Conservation (phyloP, 2,888 invertebrate genomes). For the Stegana nigrithorax region DNA sequence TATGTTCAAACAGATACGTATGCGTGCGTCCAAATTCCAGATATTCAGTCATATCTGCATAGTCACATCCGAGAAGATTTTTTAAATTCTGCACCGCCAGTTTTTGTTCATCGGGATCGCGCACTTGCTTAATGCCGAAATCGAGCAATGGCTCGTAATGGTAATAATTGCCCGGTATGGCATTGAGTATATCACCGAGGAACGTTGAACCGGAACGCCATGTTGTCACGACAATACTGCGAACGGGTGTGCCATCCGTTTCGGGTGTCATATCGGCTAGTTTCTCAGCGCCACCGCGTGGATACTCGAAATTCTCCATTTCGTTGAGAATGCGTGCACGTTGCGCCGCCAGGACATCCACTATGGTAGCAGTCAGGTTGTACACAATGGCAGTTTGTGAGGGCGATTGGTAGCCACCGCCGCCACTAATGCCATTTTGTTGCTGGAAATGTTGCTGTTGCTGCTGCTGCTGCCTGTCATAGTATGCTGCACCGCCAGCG, state of each 20-base stretch:
- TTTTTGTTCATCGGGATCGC: constrained; percentile 78
- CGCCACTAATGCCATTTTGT: background rate
- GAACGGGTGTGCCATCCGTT: constrained; percentile 76
- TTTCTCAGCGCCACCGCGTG: constrained; percentile 72
- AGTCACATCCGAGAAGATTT: constrained; percentile 82
- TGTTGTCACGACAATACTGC: constrained; percentile 85
- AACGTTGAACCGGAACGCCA: constrained; percentile 94
- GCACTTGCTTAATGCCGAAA: constrained; percentile 84
- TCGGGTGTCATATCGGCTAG: constrained; percentile 78
- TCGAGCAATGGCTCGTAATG: constrained; percentile 90
- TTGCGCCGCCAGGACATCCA: constrained; percentile 73
- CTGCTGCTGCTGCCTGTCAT: constrained; percentile 39
- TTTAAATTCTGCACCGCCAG: constrained; percentile 77
- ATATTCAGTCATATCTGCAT: constrained; percentile 79
- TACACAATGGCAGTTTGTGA: constrained; percentile 51
- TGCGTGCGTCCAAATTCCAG: constrained; percentile 82
- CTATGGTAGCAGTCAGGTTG: constrained; percentile 70
- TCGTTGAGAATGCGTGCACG: constrained; percentile 71
- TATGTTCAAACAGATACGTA: constrained; percentile 86
- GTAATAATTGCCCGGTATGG: constrained; percentile 88
- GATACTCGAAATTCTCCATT: constrained; percentile 74
- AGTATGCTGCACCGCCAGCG: constrained; percentile 26
- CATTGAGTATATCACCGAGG: constrained; percentile 84
- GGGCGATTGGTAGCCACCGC: constrained; percentile 12
- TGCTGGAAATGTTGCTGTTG: constrained; percentile 24